These are phyloP conservation scores for Lophura nycthemera DNA, from an alignment of 2,113 vertebrate species.

Conservation along the genomic window DNA sequence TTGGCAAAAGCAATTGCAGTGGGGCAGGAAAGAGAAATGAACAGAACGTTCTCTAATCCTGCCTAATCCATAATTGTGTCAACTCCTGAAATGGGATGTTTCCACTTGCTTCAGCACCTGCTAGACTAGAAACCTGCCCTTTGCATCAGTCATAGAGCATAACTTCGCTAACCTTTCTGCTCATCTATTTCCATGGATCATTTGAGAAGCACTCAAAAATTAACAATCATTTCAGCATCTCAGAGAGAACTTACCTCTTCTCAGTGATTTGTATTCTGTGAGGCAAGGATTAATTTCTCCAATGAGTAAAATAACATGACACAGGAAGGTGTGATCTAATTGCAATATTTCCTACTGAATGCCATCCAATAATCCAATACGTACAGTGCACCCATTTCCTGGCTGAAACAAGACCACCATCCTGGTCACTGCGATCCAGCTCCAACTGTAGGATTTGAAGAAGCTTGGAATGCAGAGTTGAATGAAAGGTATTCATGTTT, in stretches of 20 bases:
- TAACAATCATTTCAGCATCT: not conserved
- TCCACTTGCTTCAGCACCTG: conserved; percentile 42
- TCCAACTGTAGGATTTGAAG: not conserved
- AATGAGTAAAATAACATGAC: not conserved
- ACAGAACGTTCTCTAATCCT: not conserved
- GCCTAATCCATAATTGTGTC: conserved; percentile 58
- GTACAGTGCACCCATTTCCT: not conserved
- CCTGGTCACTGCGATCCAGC: not conserved
- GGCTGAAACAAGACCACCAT: not conserved
- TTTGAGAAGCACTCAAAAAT: conserved; percentile 44
- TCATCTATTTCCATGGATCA: conserved; percentile 54
- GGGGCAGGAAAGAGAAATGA: not conserved
- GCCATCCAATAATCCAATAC: not conserved
- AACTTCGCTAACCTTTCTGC: conserved; percentile 55
- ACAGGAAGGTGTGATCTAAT: not conserved
- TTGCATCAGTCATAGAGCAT: conserved; percentile 10
- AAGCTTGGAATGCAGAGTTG: not conserved
- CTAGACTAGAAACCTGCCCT: conserved; percentile 60
- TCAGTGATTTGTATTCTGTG: not conserved
- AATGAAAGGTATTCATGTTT: not conserved
- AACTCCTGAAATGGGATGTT: conserved; percentile 25
- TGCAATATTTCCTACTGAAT: not conserved
- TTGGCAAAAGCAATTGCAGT: not conserved
- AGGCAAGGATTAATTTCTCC: conserved; percentile 42
- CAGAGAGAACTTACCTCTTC: not conserved